A percentile compares a stretch with the other conserved stretches of the same genome.
These are phyloP conservation scores for Brenthis daphne DNA, from an alignment of 2,888 invertebrate species.

Conservation along the genomic window DNA sequence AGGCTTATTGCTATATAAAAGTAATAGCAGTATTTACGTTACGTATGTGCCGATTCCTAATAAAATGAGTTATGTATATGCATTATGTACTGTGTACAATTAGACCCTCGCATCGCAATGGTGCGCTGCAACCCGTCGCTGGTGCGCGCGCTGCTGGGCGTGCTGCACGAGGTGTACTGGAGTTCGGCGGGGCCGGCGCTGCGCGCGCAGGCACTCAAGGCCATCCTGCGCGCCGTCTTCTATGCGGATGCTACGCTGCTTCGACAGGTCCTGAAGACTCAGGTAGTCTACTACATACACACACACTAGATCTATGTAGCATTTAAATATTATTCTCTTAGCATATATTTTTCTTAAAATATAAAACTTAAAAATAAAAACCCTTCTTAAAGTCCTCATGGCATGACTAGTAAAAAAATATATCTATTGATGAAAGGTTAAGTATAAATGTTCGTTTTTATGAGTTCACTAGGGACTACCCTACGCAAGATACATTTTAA, in stretches of 20 bases:
- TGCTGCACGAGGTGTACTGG: constrained; percentile 98
- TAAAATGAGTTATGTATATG: background rate
- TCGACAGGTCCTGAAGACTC: constrained; percentile 86
- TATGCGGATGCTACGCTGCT: constrained; percentile 94
- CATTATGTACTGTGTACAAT: background rate
- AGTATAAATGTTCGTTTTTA: too few relatives aligned
- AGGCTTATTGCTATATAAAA: background rate
- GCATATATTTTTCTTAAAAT: too few relatives aligned
- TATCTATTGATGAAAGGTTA: too few relatives aligned
- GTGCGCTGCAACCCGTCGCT: constrained; percentile 76
- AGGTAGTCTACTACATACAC: constrained; percentile 52
- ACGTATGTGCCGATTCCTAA: too few relatives aligned
- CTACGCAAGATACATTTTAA: too few relatives aligned
- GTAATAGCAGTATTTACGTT: background rate
- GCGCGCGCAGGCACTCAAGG: constrained; percentile 97
- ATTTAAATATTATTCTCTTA: too few relatives aligned
- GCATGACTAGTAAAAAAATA: too few relatives aligned
- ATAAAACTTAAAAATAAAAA: too few relatives aligned
- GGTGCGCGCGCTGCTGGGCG: constrained; percentile 93
- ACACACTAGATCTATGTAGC: too few relatives aligned
- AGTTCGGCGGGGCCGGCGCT: constrained; percentile 99
- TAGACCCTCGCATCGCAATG: constrained; percentile 75
- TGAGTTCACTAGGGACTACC: too few relatives aligned
- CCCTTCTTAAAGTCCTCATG: too few relatives aligned
- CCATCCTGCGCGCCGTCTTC: constrained; percentile 97